Conservation (phyloP, 2,888 invertebrate genomes). For the Geophilus truncorum region DNA sequence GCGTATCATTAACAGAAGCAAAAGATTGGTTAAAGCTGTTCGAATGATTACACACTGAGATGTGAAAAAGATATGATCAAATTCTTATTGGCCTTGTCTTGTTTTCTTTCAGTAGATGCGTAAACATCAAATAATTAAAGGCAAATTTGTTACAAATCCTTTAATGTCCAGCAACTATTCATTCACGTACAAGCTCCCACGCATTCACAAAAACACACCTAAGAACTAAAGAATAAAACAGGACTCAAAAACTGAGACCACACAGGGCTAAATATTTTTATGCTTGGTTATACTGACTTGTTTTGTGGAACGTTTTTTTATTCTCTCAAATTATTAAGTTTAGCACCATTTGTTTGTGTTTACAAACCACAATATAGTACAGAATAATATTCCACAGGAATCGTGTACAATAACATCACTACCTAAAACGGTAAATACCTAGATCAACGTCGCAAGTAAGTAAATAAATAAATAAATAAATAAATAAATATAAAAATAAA, state of each 20-base stretch:
- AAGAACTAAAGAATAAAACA: conserved; percentile 36
- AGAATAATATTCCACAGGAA: conserved; percentile 27
- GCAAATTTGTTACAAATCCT: no score
- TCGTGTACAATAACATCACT: not conserved
- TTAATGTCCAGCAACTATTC: not conserved
- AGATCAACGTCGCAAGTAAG: not conserved
- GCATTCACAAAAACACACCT: not conserved
- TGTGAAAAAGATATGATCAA: no score
- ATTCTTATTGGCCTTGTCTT: no score
- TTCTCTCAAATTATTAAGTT: conserved; percentile 30
- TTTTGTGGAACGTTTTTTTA: conserved; percentile 31
- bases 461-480: not conserved
- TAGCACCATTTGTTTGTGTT: not conserved
- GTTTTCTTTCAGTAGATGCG: no score
- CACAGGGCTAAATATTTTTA: conserved; percentile 32
- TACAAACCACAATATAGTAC: conserved; percentile 13
- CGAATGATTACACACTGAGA: no score
- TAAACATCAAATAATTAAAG: no score
- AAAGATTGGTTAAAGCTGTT: no score
- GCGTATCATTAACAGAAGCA: no score
- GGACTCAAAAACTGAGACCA: conserved; percentile 39
- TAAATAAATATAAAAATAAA: not conserved
- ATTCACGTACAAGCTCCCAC: not conserved
- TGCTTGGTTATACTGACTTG: not conserved
- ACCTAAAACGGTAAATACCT: not conserved